These are phyloP conservation scores for Ornithoptera priamus DNA, from an alignment of 2,888 invertebrate genomes.

Conservation along the genomic window DNA sequence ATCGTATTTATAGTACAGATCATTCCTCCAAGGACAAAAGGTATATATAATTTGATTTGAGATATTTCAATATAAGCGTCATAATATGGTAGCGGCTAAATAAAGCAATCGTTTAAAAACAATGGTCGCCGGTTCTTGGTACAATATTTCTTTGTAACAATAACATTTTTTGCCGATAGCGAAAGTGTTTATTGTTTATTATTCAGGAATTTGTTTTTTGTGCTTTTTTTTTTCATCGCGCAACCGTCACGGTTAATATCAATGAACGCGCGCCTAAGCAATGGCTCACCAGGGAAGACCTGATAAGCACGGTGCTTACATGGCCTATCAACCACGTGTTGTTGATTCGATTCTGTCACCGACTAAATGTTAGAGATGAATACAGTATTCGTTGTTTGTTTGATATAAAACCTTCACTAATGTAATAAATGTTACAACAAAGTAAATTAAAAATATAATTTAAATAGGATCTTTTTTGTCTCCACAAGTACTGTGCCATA, in stretches of 20 bases:
- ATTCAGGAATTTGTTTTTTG: not conserved
- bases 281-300: not conserved
- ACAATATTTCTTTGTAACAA: constrained; percentile 1
- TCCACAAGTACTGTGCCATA: not conserved
- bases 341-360: not conserved
- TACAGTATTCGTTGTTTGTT: too few relatives aligned
- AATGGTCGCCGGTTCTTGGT: not conserved
- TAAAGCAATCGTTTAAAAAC: not conserved
- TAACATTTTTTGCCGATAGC: constrained; percentile 5
- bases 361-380: too few relatives aligned
- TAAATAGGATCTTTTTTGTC: not conserved
- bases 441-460: not conserved
- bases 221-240: not conserved
- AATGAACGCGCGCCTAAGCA: not conserved
- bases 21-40: not conserved
- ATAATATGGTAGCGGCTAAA: not conserved
- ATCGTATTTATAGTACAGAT: not conserved
- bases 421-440: not conserved
- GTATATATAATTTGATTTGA: not conserved
- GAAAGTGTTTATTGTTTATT: constrained; percentile 1
- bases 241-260: not conserved
- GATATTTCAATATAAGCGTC: not conserved
- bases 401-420: too few relatives aligned
- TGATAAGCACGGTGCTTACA: not conserved
- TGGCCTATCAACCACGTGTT: not conserved